These are phyloP conservation scores for Plectus sambesii DNA, from an alignment of 1,140 invertebrate species.

Conservation along the genomic window DNA sequence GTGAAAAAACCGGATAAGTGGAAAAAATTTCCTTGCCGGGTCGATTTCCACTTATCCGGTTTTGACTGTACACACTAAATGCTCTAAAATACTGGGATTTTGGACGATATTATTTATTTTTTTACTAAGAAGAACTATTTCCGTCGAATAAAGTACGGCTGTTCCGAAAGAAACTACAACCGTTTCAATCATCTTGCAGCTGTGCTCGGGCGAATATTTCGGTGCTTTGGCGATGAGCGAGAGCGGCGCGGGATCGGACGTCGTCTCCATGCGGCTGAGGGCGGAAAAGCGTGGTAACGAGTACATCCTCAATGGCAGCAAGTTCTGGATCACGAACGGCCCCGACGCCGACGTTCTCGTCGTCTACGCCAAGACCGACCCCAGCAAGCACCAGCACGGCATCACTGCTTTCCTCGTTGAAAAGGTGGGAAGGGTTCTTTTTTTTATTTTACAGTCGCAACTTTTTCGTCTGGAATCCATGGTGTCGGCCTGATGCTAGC, in stretches of 20 bases:
- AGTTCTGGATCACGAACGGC: conserved; percentile 98
- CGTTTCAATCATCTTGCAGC: conserved; percentile 54
- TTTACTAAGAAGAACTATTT: conserved; percentile 11
- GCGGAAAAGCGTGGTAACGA: conserved; percentile 65
- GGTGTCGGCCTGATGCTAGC: no score
- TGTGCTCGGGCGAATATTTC: conserved; percentile 81
- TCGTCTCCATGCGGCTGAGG: conserved; percentile 81
- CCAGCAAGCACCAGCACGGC: conserved; percentile 63
- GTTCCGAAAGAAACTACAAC: no score
- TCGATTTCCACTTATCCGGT: no score
- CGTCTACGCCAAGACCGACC: conserved; percentile 84
- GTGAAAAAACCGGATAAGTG: no score
- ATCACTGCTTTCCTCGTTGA: conserved; percentile 88
- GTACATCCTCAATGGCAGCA: conserved; percentile 84
- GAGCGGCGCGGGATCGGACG: conserved; percentile 76
- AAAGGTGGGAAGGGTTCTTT: conserved; percentile 50
- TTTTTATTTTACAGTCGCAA: not conserved
- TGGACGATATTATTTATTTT: conserved; percentile 4
- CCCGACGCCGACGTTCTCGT: conserved; percentile 82
- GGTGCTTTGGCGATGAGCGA: conserved; percentile 96
- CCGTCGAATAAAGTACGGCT: no score
- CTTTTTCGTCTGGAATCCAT: no score
- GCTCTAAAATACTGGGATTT: no score
- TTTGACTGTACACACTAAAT: no score
- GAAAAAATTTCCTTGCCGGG: no score